Evolutionary conservation across 2,888 invertebrate genomes (phyloP), one percentile per base, ranked within the genome.

Genomic region (Eilema griseolum): DNA sequence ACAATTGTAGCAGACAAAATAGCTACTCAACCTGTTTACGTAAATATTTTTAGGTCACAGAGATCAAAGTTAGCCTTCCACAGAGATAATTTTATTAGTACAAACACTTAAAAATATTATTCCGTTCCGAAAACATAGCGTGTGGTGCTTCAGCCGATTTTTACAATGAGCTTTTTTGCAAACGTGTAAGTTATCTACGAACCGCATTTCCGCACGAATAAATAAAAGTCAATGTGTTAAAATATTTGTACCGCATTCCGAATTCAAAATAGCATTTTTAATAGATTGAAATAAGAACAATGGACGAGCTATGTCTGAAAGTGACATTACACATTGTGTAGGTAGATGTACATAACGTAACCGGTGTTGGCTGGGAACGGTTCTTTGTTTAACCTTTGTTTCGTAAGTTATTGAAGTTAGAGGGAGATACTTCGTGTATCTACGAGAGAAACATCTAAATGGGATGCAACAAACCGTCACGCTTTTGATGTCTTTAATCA

Each of bases 401-500:
- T 73, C 75, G 67, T 82, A 75, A 71, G 73, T 59, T 67, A 71
- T 80, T 71, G 62, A 70, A 72, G 28, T 78, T 72, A 69, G 73
- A 83, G 72, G 68, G 66, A 70, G 69, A 77, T 74, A 75, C 69
- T 73, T 75, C 76, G 79, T 74, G 75, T 75, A 76, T 73, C 69
- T 71, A 67, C 63, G 69, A 67, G 62, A 70, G 72, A 33, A 73
- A 61, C 73, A 78, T 74, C 67, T 67, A 69, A 80, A 83, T 80
- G 67, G 75, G 71, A 83, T 83, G 83, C 83, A 83, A 68, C 84
- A 76, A 76, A 78, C 72, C 76, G 71, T 75, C 66, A 74, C 62
- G 67, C 71, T 74, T 83, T 82, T 80, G 76, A 83, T 80, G 78
- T 77, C 78, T 82, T 78, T 82, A 80, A 83, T 83, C 84, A 82